Conservation (phyloP, 2,888 invertebrate species). For the Oeneis ivallda region DNA sequence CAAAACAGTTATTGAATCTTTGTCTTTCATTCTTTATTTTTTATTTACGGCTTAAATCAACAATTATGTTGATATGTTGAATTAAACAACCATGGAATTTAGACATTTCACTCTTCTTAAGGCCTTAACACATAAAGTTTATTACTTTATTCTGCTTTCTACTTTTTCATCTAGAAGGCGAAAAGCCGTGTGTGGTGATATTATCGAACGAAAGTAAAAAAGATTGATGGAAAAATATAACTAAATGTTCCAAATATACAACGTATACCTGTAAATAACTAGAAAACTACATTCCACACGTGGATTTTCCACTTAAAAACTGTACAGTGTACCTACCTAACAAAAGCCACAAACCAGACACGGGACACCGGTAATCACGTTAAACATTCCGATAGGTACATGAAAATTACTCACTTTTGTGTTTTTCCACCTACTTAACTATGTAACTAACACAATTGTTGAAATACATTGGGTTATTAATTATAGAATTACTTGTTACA, state of each 20-base stretch:
- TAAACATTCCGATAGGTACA: not conserved
- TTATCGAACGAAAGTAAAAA: too few species aligned
- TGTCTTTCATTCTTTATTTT: too few species aligned
- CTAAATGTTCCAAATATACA: not conserved
- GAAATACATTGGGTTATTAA: conserved; percentile 3
- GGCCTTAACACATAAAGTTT: too few species aligned
- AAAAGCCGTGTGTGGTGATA: too few species aligned
- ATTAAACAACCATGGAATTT: too few species aligned
- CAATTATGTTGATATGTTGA: conserved; percentile 98
- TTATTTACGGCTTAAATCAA: too few species aligned
- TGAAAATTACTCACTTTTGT: conserved; percentile 39
- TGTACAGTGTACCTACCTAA: not conserved
- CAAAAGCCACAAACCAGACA: conserved; percentile 19
- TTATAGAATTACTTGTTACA: not conserved
- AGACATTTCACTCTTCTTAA: too few species aligned
- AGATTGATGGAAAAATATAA: not conserved
- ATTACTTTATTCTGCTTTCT: too few species aligned
- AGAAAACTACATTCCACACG: conserved; percentile 17
- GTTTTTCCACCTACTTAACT: conserved; percentile 23
- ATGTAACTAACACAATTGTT: conserved; percentile 16
- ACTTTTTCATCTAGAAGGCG: too few species aligned
- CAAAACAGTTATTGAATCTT: too few species aligned
- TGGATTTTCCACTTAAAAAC: too few species aligned
- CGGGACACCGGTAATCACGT: conserved; percentile 21
- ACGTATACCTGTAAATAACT: conserved; percentile 5